Conservation (phyloP, 2,113 vertebrate genomes). For the Gallinago paraguaiae region DNA sequence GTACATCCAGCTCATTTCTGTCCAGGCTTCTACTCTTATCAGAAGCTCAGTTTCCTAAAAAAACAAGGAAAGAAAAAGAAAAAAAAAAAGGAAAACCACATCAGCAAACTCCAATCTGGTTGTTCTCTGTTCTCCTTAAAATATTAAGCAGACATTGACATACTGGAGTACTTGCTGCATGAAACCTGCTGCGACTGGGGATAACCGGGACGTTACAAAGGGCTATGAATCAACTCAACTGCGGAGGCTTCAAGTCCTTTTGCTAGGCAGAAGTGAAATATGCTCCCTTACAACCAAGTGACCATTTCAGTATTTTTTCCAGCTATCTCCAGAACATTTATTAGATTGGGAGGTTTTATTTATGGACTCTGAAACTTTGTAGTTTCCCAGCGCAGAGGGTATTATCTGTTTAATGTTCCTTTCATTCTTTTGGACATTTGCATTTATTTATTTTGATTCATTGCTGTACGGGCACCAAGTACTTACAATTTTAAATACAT, state of each 20-base stretch:
- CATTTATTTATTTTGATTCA: slow-evolving; percentile 55
- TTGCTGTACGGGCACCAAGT: neutral
- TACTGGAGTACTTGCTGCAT: neutral
- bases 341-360: slow-evolving; percentile 68
- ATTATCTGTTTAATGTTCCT: slow-evolving; percentile 53
- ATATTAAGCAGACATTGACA: slow-evolving; percentile 62
- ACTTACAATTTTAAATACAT: neutral
- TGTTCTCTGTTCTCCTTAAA: slow-evolving; percentile 1
- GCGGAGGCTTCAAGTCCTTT: slow-evolving; percentile 31
- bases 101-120: neutral
- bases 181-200: slow-evolving; percentile 57
- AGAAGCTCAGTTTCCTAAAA: neutral
- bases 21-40: neutral
- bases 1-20: neutral
- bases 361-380: slow-evolving; percentile 39
- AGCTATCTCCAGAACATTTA: slow-evolving; percentile 71
- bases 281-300: slow-evolving; percentile 65
- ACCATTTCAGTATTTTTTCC: slow-evolving; percentile 63
- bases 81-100: neutral
- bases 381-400: slow-evolving; percentile 18
- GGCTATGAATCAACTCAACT: slow-evolving; percentile 70
- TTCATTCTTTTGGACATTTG: slow-evolving; percentile 31
- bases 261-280: slow-evolving; percentile 16
- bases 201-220: slow-evolving; percentile 31
- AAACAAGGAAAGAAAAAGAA: neutral